A percentile compares a stretch with the other conserved stretches of the same genome.
phyloP scores from a whole-genome alignment of 2,113 vertebrate genomes.

The Lonchura striata region DNA sequence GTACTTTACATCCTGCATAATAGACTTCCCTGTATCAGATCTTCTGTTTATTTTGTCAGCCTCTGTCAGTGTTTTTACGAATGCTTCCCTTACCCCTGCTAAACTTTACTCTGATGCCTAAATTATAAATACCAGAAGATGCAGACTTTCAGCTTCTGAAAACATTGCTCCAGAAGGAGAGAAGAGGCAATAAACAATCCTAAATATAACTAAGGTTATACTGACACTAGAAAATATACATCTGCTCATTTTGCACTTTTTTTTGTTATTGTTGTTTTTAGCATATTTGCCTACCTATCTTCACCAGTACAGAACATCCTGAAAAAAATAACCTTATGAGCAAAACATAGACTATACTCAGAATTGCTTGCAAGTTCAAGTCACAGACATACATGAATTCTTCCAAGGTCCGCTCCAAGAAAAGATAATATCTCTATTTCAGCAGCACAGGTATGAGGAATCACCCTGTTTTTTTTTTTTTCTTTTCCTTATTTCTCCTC shows the following conservation, averaged over 20 bases:
- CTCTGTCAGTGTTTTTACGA: neutral
- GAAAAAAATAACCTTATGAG: neutral
- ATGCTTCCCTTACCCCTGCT: neutral
- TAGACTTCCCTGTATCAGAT: neutral
- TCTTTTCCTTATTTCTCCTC: neutral
- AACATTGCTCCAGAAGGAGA: neutral
- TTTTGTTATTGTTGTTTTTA: neutral
- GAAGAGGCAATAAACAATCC: neutral
- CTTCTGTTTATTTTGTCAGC: neutral
- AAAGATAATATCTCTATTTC: neutral
- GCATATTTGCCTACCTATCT: neutral
- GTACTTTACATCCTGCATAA: neutral
- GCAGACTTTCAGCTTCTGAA: neutral
- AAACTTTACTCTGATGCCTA: neutral
- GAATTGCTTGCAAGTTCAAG: neutral
- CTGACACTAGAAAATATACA: neutral
- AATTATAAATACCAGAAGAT: neutral
- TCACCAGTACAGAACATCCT: neutral
- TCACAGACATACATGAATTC: neutral
- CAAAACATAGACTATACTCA: neutral
- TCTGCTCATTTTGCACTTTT: neutral
- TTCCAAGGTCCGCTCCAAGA: neutral
- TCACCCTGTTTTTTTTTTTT: neutral
- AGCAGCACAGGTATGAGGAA: neutral
- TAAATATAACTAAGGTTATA: neutral